Evolutionary conservation across 2,888 invertebrate genomes (phyloP).

Genomic region (Blastobasis adustella): DNA sequence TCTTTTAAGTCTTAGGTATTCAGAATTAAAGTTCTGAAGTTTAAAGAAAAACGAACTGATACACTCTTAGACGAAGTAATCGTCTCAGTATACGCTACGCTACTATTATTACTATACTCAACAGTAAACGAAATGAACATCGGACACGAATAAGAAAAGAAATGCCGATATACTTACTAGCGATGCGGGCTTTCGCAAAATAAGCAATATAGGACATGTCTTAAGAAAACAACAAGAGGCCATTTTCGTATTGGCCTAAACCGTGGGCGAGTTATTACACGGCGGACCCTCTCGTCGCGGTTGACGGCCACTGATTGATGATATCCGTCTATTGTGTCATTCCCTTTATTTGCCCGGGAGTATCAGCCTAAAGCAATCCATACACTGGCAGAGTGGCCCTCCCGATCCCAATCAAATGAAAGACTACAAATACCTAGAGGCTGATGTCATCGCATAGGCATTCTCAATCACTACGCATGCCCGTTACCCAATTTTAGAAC

Average conservation of each 20-base stretch:
- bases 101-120: too few species aligned
- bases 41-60: too few species aligned
- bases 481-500: too few species aligned
- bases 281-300: slow-evolving; percentile 41
- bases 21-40: too few species aligned
- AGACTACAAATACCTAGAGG: not conserved
- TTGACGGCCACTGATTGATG: slow-evolving; percentile 55
- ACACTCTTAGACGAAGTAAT: too few species aligned
- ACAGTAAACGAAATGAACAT: too few species aligned
- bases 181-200: not conserved
- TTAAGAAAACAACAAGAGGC: slow-evolving; percentile 28
- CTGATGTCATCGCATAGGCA: not conserved
- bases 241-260: slow-evolving; percentile 22
- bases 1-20: too few species aligned
- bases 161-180: too few species aligned
- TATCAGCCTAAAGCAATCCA: not conserved
- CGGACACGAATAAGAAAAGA: too few species aligned
- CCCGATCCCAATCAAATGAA: not conserved
- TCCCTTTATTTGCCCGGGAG: slow-evolving; percentile 24
- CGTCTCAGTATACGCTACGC: too few species aligned
- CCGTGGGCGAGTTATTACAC: slow-evolving; percentile 29
- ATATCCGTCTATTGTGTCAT: slow-evolving; percentile 62
- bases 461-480: too few species aligned
- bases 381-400: not conserved
- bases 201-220: not conserved